Base-by-base conservation (phyloP, 2,888 invertebrate genomes). In the Zelleria hepariella region DNA sequence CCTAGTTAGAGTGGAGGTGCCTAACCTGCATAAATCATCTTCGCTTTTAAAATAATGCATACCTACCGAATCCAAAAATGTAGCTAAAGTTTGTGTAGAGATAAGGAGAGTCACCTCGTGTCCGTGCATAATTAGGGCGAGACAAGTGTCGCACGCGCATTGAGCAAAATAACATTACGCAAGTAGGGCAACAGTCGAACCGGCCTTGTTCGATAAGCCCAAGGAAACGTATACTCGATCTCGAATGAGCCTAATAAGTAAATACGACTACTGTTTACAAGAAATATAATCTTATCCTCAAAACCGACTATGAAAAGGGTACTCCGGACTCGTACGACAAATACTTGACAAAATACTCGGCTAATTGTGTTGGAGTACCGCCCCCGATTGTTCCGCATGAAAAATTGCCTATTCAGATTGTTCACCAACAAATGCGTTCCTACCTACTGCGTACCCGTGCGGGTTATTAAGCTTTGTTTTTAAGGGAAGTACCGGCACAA, bases 401-500 rank as follows among this genome's bases (percentile, higher is more conserved):
- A 86, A 87, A 88, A 88, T 88, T 82, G 84, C 82, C 84, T 79
- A 80, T 84, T 85, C 77, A 83, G 81, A 86, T 86, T 87, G 86
- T 87, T 88, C 85, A 66, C 70, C 82, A 86, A 87, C 87, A 88
- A 88, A 86, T 83, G 86, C 86, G 86, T 86, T 75, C 83, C 32
- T 42, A 15, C 10, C 32, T n/a, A 42, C 32, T 0, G 15, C 32
- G 32, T 42, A 42, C 32, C 32, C 82, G 82, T 80, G 81, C 80
- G 82, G 86, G 86, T 86, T 86, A 86, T 87, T 88, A 86, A 78
- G 86, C 86, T 83, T 86, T 87, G 87, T 87, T 88, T 86, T 85
- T 82, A 78, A 74, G 77, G 77, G 78, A 83, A 85, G 81, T 78
- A 84, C 78, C 77, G 82, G 78, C 84, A 86, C 86, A 86, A 86